These are phyloP conservation scores for Forbesichthys papilliferus DNA, from an alignment of 2,113 vertebrate genomes.

Conservation along the genomic window DNA sequence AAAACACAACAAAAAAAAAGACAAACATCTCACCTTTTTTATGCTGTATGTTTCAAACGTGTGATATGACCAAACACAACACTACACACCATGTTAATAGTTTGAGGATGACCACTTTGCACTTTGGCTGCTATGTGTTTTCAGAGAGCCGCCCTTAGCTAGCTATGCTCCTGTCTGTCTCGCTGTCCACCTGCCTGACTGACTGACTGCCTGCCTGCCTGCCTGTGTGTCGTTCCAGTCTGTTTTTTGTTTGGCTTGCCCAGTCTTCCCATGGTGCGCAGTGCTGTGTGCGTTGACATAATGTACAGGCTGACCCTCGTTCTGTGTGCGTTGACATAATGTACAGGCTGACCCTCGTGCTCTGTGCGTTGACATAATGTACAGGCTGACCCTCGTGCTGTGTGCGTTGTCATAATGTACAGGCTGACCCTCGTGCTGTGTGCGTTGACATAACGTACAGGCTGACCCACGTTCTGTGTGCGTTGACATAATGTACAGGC, in stretches of 20 bases:
- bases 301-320: no score
- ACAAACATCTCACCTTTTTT: slow-evolving; percentile 46
- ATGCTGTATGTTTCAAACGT: slow-evolving; percentile 36
- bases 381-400: no score
- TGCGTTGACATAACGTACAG: not conserved
- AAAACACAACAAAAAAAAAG: no score
- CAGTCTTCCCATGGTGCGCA: slow-evolving; percentile 23
- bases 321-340: not conserved
- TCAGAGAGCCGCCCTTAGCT: slow-evolving; percentile 45
- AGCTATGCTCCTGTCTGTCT: slow-evolving; percentile 40
- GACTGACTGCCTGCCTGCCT: not conserved
- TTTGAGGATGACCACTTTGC: slow-evolving; percentile 68
- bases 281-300: slow-evolving; percentile 12
- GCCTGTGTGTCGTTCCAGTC: slow-evolving; percentile 31
- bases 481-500: slow-evolving; percentile 29
- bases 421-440: not conserved
- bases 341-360: not conserved
- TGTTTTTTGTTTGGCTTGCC: slow-evolving; percentile 17
- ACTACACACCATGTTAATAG: slow-evolving; percentile 42
- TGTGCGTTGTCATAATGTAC: slow-evolving; percentile 33
- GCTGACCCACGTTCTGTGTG: not conserved
- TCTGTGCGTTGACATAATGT: not conserved
- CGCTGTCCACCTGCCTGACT: not conserved
- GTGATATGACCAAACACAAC: slow-evolving; percentile 27
- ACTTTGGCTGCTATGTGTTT: slow-evolving; percentile 69